phyloP scores from a whole-genome alignment of 1,140 invertebrate species.

The Heterodera schachtii region DNA sequence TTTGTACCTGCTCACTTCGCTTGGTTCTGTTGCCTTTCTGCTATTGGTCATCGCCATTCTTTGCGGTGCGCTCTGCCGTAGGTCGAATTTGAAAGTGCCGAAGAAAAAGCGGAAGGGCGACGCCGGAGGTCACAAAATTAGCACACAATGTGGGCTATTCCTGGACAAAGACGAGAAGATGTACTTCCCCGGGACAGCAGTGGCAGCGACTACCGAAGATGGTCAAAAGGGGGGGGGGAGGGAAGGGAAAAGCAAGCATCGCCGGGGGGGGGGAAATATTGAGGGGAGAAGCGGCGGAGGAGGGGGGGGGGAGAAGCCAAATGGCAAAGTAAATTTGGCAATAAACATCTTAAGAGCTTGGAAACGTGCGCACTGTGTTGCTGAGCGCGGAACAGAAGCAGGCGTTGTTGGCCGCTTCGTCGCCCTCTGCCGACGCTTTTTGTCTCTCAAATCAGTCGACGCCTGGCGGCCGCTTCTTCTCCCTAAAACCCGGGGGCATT shows the following conservation, averaged over 20 bases:
- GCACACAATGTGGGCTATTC: conserved; percentile 32
- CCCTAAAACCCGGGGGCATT: not conserved
- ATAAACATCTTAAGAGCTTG: conserved; percentile 21
- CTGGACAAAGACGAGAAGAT: conserved; percentile 37
- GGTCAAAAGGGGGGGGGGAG: conserved; percentile 27
- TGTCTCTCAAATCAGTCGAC: not conserved
- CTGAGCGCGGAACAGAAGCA: conserved; percentile 44
- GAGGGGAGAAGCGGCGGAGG: no score
- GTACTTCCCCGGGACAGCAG: conserved; percentile 30
- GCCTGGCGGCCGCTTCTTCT: conserved; percentile 10
- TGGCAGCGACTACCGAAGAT: conserved; percentile 32
- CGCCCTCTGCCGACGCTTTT: not conserved
- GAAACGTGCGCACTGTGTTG: conserved; percentile 46
- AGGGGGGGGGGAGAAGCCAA: no score
- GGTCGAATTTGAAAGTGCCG: not conserved
- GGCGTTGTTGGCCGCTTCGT: conserved; percentile 37
- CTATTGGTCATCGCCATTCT: conserved; percentile 46
- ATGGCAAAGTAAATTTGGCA: not conserved
- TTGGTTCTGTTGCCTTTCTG: conserved; percentile 52
- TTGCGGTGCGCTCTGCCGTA: conserved; percentile 36
- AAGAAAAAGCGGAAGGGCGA: conserved; percentile 11
- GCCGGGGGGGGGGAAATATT: no score
- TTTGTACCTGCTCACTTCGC: conserved; percentile 45
- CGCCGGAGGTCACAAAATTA: conserved; percentile 20
- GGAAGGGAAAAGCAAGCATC: not conserved